Conservation (phyloP, 2,113 vertebrate species). For the Seriola quinqueradiata region DNA sequence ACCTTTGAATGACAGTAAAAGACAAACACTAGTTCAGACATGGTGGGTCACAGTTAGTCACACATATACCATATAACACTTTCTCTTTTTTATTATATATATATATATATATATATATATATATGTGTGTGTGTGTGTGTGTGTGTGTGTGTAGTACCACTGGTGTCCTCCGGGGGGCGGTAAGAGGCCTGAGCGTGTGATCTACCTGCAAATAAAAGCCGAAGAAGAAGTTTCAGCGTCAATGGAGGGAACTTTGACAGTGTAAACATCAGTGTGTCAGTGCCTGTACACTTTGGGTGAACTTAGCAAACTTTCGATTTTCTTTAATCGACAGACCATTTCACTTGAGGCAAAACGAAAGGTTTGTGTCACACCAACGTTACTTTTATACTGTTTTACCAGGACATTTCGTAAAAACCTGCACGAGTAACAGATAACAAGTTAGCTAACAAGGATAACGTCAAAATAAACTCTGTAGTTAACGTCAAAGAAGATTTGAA, state of each 20-base stretch:
- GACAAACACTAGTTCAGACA: no score
- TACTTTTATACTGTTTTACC: rapidly evolving
- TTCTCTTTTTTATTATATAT: no score
- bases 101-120: no score
- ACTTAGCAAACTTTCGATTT: neutral
- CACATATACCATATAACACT: no score
- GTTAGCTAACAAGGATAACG: neutral
- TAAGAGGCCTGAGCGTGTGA: rapidly evolving
- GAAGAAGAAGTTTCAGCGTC: slow-evolving; percentile 39
- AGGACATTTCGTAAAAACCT: neutral
- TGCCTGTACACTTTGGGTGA: no score
- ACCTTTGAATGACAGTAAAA: no score
- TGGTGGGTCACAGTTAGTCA: no score
- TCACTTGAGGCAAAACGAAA: neutral
- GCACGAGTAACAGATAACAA: neutral
- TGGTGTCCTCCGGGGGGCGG: slow-evolving; percentile 14
- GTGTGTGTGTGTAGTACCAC: neutral
- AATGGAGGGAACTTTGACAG: slow-evolving; percentile 57
- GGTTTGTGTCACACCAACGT: rapidly evolving
- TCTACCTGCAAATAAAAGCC: neutral
- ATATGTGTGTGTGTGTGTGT: no score
- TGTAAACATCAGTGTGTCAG: neutral
- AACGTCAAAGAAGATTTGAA: neutral
- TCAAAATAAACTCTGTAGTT: neutral
- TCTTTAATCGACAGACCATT: rapidly evolving